These are phyloP conservation scores for Ceratothoa steindachneri DNA, from an alignment of 2,888 invertebrate species.

Conservation along the genomic window DNA sequence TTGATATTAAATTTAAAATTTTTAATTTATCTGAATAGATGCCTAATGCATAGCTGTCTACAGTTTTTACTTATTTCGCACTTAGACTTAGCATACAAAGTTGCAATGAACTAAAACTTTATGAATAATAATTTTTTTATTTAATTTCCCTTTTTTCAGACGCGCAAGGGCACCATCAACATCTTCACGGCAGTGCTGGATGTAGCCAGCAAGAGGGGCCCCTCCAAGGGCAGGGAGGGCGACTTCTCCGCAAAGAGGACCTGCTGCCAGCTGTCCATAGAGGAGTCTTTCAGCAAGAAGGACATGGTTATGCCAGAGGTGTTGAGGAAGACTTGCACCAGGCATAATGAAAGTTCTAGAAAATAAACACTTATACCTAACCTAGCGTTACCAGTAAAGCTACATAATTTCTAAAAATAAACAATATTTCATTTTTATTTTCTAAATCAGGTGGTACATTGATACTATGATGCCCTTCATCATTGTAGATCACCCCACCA, in stretches of 20 bases:
- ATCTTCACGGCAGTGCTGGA: not conserved
- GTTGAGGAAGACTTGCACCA: not conserved
- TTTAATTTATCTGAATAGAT: no score
- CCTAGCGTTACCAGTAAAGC: no score
- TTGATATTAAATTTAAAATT: no score
- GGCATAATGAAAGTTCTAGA: not conserved
- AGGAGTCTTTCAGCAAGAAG: not conserved
- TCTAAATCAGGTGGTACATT: not conserved
- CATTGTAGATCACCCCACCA: not conserved
- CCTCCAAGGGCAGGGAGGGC: not conserved
- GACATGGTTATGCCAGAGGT: not conserved
- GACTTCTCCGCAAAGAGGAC: no score
- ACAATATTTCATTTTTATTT: not conserved
- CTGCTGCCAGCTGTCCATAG: not conserved
- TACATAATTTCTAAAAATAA: not conserved
- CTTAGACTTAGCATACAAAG: no score
- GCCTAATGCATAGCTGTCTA: no score
- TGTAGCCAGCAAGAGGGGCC: not conserved
- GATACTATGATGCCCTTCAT: not conserved
- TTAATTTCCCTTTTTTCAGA: not conserved
- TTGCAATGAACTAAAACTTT: no score
- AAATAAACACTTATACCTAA: not conserved
- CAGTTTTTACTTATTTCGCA: no score
- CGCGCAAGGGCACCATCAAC: not conserved
- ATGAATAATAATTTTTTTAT: not conserved